Evolutionary conservation across 2,888 invertebrate genomes (phyloP).

Genomic region (Rhamnusium bicolor): DNA sequence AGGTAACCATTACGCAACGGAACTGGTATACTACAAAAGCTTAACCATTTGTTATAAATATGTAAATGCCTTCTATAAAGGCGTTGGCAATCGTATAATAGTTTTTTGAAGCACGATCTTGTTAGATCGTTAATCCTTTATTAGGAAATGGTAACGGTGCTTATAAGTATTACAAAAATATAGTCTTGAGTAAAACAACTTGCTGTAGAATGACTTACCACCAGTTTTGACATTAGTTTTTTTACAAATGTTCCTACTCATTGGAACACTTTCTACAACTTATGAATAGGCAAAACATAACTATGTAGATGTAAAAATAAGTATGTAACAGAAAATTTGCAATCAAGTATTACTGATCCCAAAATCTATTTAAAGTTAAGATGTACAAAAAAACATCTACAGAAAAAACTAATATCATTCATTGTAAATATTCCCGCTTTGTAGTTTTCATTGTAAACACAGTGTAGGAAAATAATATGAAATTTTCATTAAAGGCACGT

Average conservation of each 20-base stretch:
- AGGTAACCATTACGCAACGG: background rate
- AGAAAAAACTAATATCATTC: too few species aligned
- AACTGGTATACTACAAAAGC: background rate
- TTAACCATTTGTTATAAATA: background rate
- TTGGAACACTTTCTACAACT: background rate
- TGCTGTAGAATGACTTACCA: background rate
- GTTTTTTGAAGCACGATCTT: background rate
- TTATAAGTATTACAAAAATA: background rate
- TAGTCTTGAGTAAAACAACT: background rate
- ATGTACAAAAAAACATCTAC: too few species aligned
- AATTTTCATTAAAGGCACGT: too few species aligned
- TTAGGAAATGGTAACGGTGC: background rate
- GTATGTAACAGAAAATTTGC: too few species aligned
- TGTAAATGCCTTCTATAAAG: background rate
- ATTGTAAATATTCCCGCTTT: too few species aligned
- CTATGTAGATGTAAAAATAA: background rate
- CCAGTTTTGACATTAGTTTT: background rate
- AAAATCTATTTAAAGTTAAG: too few species aligned
- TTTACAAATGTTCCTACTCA: background rate
- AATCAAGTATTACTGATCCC: too few species aligned
- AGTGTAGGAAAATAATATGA: too few species aligned
- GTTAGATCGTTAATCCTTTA: background rate
- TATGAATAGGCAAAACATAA: background rate
- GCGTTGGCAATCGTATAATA: background rate
- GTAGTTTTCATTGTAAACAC: too few species aligned